These are phyloP conservation scores for Cylindroiulus punctatus DNA, from an alignment of 2,888 invertebrate genomes.

Conservation along the genomic window DNA sequence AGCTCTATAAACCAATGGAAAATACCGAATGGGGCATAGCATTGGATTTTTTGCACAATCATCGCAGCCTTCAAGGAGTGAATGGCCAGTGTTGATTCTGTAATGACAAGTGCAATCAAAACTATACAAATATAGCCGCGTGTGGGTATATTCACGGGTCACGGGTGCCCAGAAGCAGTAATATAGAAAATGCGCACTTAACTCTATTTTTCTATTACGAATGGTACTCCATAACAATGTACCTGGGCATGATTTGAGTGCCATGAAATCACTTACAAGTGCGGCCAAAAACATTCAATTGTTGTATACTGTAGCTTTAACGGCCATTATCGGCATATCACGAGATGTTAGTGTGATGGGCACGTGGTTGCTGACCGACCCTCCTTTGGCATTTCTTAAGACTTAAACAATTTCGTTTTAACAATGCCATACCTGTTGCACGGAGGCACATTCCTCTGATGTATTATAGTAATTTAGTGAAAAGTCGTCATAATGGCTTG, in stretches of 20 bases:
- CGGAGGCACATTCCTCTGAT: neutral
- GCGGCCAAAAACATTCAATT: neutral
- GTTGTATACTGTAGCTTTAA: neutral
- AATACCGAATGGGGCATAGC: neutral
- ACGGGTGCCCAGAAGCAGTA: constrained; percentile 15
- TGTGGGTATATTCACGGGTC: constrained; percentile 27
- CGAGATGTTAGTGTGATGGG: neutral
- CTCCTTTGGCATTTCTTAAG: neutral
- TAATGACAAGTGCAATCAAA: constrained; percentile 39
- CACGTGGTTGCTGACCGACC: neutral
- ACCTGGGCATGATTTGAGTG: constrained; percentile 49
- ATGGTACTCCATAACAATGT: constrained; percentile 41
- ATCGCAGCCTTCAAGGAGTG: constrained; percentile 27
- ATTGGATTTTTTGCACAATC: constrained; percentile 14
- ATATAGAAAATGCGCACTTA: constrained; percentile 38
- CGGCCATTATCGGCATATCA: neutral
- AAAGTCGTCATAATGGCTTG: neutral
- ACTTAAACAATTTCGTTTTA: neutral
- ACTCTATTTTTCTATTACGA: constrained; percentile 31
- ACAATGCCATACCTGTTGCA: neutral
- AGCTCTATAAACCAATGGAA: neutral
- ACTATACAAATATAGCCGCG: constrained; percentile 33
- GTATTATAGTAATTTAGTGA: neutral
- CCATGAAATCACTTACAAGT: constrained; percentile 50
- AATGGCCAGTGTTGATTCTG: constrained; percentile 47